Base-by-base conservation (phyloP, 2,888 invertebrate species). In the Peribatodes rhomboidaria region DNA sequence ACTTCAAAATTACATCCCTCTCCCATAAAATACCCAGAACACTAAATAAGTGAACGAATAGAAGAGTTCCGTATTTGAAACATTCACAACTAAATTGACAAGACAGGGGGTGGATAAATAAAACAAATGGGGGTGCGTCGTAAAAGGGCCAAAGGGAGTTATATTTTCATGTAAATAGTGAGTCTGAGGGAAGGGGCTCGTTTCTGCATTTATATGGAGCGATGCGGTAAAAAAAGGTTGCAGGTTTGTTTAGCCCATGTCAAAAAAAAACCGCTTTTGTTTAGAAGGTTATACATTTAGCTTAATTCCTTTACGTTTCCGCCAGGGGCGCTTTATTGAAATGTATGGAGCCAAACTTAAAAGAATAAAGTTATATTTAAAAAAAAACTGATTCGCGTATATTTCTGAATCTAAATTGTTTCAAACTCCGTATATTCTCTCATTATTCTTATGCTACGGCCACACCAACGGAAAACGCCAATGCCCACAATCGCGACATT, bases 121-220 rank as follows among this genome's bases (percentile, higher is more conserved):
- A 86, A 82, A 85, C 83, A 84, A 84, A 86, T 81, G 81, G 75
- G 75, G 68, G 68, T 59, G 44, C 42, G 41, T 59, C 54, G 59
- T 59, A 55, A 59, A 64, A 61, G 59, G 71, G 84, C 82, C 82
- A 75, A 80, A 79, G 71, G 76, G 73, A 76, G 70, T 74, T 74
- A 83, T 72, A 81, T 84, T 82, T 80, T 82, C 79, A 84, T 84
- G 85, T 81, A 84, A 84, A 86, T 84, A 79, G 74, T 74, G 72
- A 71, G 78, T 80, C 74, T 72, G 72, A 65, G 58, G 56, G 70
- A 68, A 58, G 56, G 39, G 20, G 52, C 13, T 53, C 64, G 58
- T 53, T 0, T 14, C 57, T 52, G 1, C 44, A 49, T 50, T 54
- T 59, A 64, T 16, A 64, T 6, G 10, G n/a, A 54, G 0, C 49